Evolutionary conservation across 2,888 invertebrate genomes (phyloP), one percentile per base, ranked within the genome.

Genomic region (Cinara cedri): DNA sequence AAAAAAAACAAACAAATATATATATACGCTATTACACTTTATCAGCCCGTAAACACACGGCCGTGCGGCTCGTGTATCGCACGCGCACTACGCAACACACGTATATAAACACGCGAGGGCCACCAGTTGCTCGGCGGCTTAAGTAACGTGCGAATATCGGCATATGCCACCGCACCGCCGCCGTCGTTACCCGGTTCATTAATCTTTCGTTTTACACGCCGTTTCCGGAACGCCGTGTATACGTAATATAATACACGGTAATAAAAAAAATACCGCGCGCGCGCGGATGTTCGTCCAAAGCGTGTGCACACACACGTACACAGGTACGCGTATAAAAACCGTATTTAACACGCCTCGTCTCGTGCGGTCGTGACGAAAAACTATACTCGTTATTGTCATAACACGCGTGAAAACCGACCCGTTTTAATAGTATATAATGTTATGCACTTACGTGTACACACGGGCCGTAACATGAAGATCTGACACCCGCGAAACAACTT

Each of bases 81-180:
- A 60, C 49, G 11, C 55, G 14, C 49, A 21, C 34, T 13, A n/a
- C 3, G 63, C 3, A 34, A 8, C 62, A 0, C 65, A 42, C 42
- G 51, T 6, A 3, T 34, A 34, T 6, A 6, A 34, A 6, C 49
- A 62, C 78, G 60, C 78, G 3, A 6, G 3, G 3, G 34, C 34
- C 34, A 78, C 78, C 78, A 78, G 78, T 78, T 78, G 78, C 68
- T 78, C 70, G 60, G 49, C 68, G 49, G 78, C 78, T 78, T 78
- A 78, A 68, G 68, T 68, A 78, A 78, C 78, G 78, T 78, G 78
- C 66, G 78, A 78, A 78, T 68, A 78, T 78, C 78, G 78, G 78
- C 78, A 78, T 78, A 70, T 78, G 78, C 57, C n/a, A n/a, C n/a
- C n/a, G n/a, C n/a, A n/a, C n/a, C n/a, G n/a, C n/a, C n/a, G n/a